phyloP scores from a whole-genome alignment of 1,140 invertebrate genomes.

The Zaprionus camerounensis region DNA sequence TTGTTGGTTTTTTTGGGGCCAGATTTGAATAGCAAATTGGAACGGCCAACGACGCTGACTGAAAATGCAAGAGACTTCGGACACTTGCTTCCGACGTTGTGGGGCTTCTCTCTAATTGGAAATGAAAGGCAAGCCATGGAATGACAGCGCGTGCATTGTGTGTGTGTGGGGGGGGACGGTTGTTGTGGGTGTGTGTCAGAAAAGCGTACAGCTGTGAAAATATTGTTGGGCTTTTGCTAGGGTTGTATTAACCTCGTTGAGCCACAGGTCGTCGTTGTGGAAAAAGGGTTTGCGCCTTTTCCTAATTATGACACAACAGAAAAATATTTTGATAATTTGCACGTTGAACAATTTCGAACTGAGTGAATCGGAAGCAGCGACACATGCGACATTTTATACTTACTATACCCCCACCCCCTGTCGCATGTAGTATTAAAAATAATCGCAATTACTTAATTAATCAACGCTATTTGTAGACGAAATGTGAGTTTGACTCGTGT shows the following conservation, averaged over 20 bases:
- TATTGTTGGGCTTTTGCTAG: constrained; percentile 16
- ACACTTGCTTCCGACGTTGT: constrained; percentile 61
- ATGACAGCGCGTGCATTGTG: constrained; percentile 10
- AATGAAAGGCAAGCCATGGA: constrained; percentile 53
- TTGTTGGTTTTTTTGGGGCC: constrained; percentile 22
- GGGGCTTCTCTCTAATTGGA: constrained; percentile 70
- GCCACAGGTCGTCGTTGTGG: constrained; percentile 48
- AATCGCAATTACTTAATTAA: constrained; percentile 26
- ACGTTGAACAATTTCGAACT: constrained; percentile 16
- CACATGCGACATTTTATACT: constrained; percentile 11
- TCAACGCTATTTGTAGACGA: constrained; percentile 35
- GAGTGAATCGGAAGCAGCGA: constrained; percentile 3
- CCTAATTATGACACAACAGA: constrained; percentile 48
- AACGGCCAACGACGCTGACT: constrained; percentile 65
- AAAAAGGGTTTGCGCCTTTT: constrained; percentile 29
- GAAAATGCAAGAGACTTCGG: constrained; percentile 49
- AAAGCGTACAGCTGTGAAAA: constrained; percentile 67
- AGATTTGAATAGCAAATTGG: constrained; percentile 58
- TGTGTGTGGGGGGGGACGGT: not conserved
- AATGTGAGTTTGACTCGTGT: constrained; percentile 13
- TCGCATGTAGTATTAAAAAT: not conserved
- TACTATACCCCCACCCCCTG: not conserved
- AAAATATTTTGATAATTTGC: constrained; percentile 51
- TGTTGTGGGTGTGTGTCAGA: constrained; percentile 38
- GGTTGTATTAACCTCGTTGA: constrained; percentile 35